Base-by-base conservation (phyloP, 2,888 invertebrate species). In the Heliconius aoede region DNA sequence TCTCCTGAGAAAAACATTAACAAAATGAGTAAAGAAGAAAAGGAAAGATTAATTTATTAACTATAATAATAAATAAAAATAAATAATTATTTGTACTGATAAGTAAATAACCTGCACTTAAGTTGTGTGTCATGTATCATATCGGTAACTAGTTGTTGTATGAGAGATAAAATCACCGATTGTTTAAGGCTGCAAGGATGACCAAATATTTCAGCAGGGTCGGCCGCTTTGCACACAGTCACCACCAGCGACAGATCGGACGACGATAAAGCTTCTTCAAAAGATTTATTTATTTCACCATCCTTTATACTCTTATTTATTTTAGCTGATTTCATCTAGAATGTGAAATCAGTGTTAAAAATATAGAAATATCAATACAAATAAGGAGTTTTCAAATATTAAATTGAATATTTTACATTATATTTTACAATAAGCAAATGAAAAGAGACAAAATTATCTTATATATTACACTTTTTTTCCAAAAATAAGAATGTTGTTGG, bases 61-160 rank as follows among this genome's bases (percentile, higher is more conserved):
- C 11, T 28, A 28, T 13, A 64, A 64, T 64, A 18, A 24, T 21
- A 24, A 65, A 7, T 55, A 55, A 55, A n/a, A n/a, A n/a, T n/a
- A n/a, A n/a, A n/a, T n/a, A n/a, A n/a, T n/a, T n/a, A n/a, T n/a
- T n/a, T n/a, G 8, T 51, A 46, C 24, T 5, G 26, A 32, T 40
- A 46, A 46, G 30, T 73, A 55, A 64, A 64, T 71, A 61, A 92
- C 93, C 90, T 87, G 91, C 92, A 92, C 74, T 93, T 92, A 24
- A 93, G 85, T 72, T 86, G 87, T 18, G 98, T 98, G 84, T 98
- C 97, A 80, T 97, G 96, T 80, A 95, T 95, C 93, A 99, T 96
- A 87, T 99, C 99, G 0, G 98, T 97, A 26, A 98, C 97, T 28
- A 99, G 96, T 90, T 99, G 99, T 87, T 99, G 99, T 80, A 99